Percentiles rank a stretch among this genome's conserved stretches.
Conservation (phyloP, 2,888 invertebrate genomes). For the Choreutis nemorana region DNA sequence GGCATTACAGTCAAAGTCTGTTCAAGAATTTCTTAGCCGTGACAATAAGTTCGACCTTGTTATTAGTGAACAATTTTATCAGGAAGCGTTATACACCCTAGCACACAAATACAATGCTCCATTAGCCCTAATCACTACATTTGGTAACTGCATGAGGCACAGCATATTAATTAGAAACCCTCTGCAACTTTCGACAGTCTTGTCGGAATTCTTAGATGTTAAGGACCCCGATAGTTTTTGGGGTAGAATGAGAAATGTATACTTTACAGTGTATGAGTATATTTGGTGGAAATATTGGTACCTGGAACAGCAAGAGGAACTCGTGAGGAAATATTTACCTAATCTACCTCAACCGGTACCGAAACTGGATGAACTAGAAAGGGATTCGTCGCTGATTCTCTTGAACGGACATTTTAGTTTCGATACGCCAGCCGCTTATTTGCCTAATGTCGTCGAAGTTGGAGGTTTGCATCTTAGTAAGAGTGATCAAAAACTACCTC, state of each 20-base stretch:
- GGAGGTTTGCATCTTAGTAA: conserved; percentile 61
- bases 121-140: conserved; percentile 40
- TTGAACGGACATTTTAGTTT: conserved; percentile 60
- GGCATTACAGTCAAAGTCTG: conserved; percentile 31
- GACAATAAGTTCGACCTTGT: conserved; percentile 52
- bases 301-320: conserved; percentile 35
- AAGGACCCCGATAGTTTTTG: conserved; percentile 59
- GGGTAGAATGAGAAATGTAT: conserved; percentile 56
- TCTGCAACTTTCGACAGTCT: conserved; percentile 39
- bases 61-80: conserved; percentile 54
- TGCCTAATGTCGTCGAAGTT: conserved; percentile 65
- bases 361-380: conserved; percentile 40
- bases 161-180: conserved; percentile 44
- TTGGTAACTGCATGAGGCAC: conserved; percentile 48
- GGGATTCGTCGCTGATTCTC: conserved; percentile 43
- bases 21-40: conserved; percentile 29
- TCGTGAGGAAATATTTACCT: conserved; percentile 38
- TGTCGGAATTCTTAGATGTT: conserved; percentile 37
- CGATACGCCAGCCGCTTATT: conserved; percentile 45
- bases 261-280: conserved; percentile 42
- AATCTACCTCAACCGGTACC: conserved; percentile 38
- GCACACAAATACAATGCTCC: conserved; percentile 54
- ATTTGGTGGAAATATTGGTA: conserved; percentile 45
- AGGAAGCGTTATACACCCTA: conserved; percentile 46
- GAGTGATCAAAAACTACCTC: conserved; percentile 30